Evolutionary conservation across 30 jellyfish, hydroid and myxozoan genomes (phyloP), one percentile per base, ranked within the genome.

Genomic region (Pelagia noctiluca): DNA sequence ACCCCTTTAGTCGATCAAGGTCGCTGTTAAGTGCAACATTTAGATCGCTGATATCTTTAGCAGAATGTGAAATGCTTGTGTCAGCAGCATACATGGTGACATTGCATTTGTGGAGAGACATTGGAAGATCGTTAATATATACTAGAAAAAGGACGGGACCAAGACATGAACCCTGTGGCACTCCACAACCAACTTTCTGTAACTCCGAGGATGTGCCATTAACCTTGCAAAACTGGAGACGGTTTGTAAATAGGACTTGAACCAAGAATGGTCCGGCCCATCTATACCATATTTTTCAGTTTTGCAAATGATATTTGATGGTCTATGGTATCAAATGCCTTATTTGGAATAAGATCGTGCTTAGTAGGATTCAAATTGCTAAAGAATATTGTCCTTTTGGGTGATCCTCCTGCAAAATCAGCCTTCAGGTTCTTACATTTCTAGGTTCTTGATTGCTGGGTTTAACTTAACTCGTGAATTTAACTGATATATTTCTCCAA

Each of bases 91-190:
- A 60, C 72, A 60, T 60, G 10, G 72, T 60, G 34, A 60, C 72
- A 42, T 42, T 16, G 57, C 57, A 42, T 42, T 42, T 42, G 57
- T 16, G 57, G 8, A 42, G 57, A 42, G 57, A 42, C n/a, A n/a
- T n/a, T n/a, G n/a, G n/a, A n/a, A n/a, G n/a, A n/a, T n/a, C n/a
- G n/a, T n/a, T n/a, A n/a, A n/a, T n/a, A n/a, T n/a, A n/a, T n/a
- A n/a, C n/a, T n/a, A n/a, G n/a, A n/a, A n/a, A n/a, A n/a, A n/a
- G 86, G 37, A 83, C 63, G 22, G 86, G 80, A 52, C 93, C 86
- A 22, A 83, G 73, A 74, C 86, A 83, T 1, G 93, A 83, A 68
- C 77, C 77, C 70, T 83, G 86, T 18, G 93, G 86, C 60, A 83
- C 86, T 33, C 85, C 78, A 53, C 80, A 83, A 1, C 61, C 70